phyloP scores from a whole-genome alignment of 2,797 vertebrate genomes.

The Dendrocincla tyrannina region DNA sequence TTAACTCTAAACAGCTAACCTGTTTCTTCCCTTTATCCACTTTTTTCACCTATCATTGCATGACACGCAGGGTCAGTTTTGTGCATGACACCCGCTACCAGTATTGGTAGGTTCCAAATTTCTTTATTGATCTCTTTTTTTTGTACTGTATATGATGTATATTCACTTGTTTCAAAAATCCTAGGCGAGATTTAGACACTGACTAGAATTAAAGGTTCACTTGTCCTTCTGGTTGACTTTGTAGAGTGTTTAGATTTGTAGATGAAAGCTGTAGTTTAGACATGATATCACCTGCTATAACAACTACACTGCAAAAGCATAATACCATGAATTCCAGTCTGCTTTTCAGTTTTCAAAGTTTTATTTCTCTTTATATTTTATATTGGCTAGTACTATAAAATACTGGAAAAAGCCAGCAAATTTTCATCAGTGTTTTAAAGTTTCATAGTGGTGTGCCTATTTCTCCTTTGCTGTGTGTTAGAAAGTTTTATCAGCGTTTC shows the following conservation, averaged over 20 bases:
- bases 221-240: conserved; percentile 74
- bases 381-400: conserved; percentile 75
- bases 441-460: conserved; percentile 84
- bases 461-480: conserved; percentile 84
- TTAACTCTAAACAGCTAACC: conserved; percentile 85
- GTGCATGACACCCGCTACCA: conserved; percentile 97
- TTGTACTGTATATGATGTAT: conserved; percentile 71
- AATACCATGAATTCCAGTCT: conserved; percentile 70
- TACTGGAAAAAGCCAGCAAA: conserved; percentile 75
- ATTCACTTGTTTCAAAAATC: conserved; percentile 74
- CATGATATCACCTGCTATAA: conserved; percentile 72
- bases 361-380: conserved; percentile 76
- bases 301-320: conserved; percentile 71
- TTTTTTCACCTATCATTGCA: conserved; percentile 86
- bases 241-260: conserved; percentile 57
- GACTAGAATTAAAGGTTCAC: conserved; percentile 63
- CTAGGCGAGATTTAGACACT: conserved; percentile 62
- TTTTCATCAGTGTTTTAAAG: conserved; percentile 83
- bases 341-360: conserved; percentile 76
- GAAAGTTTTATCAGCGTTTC: conserved; percentile 84
- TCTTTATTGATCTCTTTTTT: conserved; percentile 80
- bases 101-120: conserved; percentile 93
- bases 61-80: conserved; percentile 95
- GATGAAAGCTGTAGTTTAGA: conserved; percentile 64
- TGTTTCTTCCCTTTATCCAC: conserved; percentile 89